These are phyloP conservation scores for Tiaroga cobitis DNA, from an alignment of 2,797 vertebrate genomes.

Conservation along the genomic window DNA sequence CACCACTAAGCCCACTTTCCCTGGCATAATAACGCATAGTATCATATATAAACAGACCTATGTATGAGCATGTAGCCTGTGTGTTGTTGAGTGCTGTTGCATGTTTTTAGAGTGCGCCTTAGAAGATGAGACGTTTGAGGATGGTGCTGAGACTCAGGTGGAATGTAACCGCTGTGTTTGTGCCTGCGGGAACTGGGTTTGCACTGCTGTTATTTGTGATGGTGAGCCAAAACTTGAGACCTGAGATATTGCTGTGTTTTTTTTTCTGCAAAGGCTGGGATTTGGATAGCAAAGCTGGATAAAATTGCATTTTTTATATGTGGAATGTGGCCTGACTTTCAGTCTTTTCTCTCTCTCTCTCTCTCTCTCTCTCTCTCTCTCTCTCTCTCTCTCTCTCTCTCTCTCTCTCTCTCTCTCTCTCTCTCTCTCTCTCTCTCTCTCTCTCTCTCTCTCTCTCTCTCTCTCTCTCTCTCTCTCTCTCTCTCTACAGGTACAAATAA, in stretches of 20 bases:
- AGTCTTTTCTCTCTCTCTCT: constrained; percentile 32
- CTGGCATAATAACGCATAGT: background rate
- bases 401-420: constrained; percentile 5
- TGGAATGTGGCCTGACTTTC: constrained; percentile 7
- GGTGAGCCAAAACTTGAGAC: constrained; percentile 71
- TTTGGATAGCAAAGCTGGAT: constrained; percentile 6
- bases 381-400: background rate
- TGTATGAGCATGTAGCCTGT: background rate
- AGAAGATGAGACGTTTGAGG: constrained; percentile 89
- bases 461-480: background rate
- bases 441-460: too few relatives aligned
- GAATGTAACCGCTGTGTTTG: constrained; percentile 95
- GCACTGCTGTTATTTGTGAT: constrained; percentile 89
- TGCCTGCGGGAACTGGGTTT: constrained; percentile 96
- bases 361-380: too few relatives aligned
- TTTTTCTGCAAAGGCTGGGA: constrained; percentile 15
- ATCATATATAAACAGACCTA: background rate
- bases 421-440: too few relatives aligned
- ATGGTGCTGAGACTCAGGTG: constrained; percentile 89
- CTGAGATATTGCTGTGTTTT: background rate
- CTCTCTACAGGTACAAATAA: constrained; percentile 66
- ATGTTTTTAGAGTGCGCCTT: constrained; percentile 85
- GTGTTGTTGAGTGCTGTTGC: background rate
- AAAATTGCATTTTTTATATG: background rate
- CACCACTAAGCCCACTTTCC: background rate